These are phyloP conservation scores for Acrossocheilus fasciatus DNA, from an alignment of 2,797 vertebrate genomes.

Conservation along the genomic window DNA sequence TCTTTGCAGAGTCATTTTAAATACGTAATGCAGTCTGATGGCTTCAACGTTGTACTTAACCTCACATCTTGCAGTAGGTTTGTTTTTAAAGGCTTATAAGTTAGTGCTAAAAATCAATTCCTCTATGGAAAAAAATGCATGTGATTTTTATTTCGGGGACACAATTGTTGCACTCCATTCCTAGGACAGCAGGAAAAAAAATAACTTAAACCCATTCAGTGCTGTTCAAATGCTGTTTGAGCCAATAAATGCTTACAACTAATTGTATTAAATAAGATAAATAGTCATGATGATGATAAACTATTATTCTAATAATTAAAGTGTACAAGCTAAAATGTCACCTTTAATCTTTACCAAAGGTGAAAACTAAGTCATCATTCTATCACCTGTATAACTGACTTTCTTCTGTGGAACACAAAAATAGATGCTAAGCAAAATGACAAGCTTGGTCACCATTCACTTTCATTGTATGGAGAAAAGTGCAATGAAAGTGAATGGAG, in stretches of 20 bases:
- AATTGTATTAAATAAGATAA: not conserved
- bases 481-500: slow-evolving; percentile 2
- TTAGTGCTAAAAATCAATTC: not conserved
- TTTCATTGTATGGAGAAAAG: not conserved
- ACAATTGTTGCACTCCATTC: not conserved
- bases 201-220: not conserved
- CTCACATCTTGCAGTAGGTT: not conserved
- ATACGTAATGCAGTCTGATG: no score
- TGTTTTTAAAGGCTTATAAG: not conserved
- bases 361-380: not conserved
- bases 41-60: no score
- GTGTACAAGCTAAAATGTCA: not conserved
- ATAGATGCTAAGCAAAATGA: not conserved
- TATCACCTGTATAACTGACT: not conserved
- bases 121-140: not conserved
- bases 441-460: not conserved
- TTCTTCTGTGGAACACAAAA: not conserved
- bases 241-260: not conserved
- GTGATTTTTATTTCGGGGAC: not conserved
- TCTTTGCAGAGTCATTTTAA: no score
- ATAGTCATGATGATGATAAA: not conserved
- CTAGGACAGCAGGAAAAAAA: not conserved
- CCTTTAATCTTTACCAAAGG: not conserved
- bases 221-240: not conserved
- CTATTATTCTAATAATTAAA: not conserved